Conservation (phyloP, 2,797 vertebrate genomes). For the Manis javanica region DNA sequence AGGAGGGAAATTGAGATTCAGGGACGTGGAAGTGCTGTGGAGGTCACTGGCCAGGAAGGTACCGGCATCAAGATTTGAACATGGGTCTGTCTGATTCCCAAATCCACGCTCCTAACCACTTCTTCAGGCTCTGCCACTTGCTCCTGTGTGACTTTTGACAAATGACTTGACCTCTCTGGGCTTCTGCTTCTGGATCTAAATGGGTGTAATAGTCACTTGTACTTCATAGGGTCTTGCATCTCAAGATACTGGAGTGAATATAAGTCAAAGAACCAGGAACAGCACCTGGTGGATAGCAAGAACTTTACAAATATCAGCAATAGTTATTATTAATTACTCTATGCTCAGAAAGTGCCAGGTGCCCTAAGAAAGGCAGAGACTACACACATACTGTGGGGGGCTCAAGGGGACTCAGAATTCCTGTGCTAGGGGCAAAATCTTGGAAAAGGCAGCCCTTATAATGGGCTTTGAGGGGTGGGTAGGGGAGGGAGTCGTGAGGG, state of each 20-base stretch:
- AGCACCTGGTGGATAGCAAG: neutral
- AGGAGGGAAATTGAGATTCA: neutral
- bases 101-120: neutral
- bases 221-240: neutral
- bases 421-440: neutral
- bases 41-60: neutral
- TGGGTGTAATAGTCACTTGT: no score
- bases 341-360: neutral
- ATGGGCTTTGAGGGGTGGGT: neutral
- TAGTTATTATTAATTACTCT: neutral
- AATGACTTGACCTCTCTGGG: neutral
- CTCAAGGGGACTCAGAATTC: neutral
- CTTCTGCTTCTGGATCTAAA: neutral
- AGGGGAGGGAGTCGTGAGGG: neutral
- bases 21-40: accelerated
- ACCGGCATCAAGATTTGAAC: neutral
- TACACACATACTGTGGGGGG: neutral
- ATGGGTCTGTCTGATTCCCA: neutral
- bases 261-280: neutral
- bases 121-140: neutral
- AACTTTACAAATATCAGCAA: neutral
- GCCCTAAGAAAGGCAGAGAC: neutral
- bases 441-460: neutral
- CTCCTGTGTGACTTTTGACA: neutral
- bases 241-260: neutral